phyloP scores from a whole-genome alignment of 2,888 invertebrate species.

The Notocelia uddmanniana region DNA sequence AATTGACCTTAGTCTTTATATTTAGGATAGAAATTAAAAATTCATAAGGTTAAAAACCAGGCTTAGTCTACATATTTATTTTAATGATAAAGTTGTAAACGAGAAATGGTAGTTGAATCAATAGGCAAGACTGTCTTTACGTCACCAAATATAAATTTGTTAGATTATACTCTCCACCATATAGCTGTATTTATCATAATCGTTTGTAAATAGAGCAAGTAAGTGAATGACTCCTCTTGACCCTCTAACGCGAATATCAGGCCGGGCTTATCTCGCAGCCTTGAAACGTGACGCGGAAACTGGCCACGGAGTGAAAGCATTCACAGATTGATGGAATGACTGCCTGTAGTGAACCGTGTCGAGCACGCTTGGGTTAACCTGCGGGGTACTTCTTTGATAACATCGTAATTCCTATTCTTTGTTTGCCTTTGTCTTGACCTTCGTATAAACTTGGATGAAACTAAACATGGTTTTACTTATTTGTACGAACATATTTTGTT shows the following conservation, averaged over 20 bases:
- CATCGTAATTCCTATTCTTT: conserved; percentile 18
- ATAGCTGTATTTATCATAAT: conserved; percentile 48
- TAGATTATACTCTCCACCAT: neutral
- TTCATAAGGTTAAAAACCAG: neutral
- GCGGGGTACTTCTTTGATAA: conserved; percentile 20
- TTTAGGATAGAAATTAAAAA: neutral
- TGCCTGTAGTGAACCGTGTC: conserved; percentile 69
- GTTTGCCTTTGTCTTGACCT: conserved; percentile 2
- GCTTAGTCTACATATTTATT: neutral
- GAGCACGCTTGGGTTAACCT: conserved; percentile 59
- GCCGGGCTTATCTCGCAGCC: conserved; percentile 74
- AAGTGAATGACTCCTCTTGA: conserved; percentile 81
- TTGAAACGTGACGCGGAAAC: conserved; percentile 84
- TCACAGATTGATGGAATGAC: conserved; percentile 73
- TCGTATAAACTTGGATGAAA: neutral
- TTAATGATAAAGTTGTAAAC: too few relatives aligned
- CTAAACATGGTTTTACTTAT: neutral
- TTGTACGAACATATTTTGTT: neutral
- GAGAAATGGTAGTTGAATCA: neutral
- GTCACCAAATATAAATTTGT: neutral
- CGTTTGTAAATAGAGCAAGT: conserved; percentile 63
- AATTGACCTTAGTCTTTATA: conserved; percentile 5
- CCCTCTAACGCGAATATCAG: conserved; percentile 77
- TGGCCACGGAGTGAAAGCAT: conserved; percentile 78
- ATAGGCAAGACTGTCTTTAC: neutral